These are phyloP conservation scores for Argyresthia goedartella DNA, from an alignment of 2,888 invertebrate genomes.

Conservation along the genomic window DNA sequence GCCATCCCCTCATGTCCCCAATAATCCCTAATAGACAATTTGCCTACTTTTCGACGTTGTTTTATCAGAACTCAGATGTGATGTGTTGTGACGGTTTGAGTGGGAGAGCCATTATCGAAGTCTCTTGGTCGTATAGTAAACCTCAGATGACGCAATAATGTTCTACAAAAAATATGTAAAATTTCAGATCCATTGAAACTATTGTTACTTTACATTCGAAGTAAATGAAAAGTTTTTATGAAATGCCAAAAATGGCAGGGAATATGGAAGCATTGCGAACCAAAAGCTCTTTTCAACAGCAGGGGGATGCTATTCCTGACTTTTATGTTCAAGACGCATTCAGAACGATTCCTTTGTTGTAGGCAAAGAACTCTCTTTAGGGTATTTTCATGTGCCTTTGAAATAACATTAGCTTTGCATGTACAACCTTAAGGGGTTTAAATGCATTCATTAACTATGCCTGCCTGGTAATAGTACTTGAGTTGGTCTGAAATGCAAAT, in stretches of 20 bases:
- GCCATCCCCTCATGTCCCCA: constrained; percentile 39
- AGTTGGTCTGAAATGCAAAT: constrained; percentile 19
- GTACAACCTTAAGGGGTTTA: constrained; percentile 27
- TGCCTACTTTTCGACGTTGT: constrained; percentile 43
- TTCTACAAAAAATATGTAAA: too few species aligned
- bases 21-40: constrained; percentile 62
- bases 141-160: too few species aligned
- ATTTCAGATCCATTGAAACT: too few species aligned
- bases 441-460: constrained; percentile 25
- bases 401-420: constrained; percentile 48
- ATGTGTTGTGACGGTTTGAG: not conserved
- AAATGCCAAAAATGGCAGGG: too few species aligned
- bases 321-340: constrained; percentile 50
- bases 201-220: too few species aligned
- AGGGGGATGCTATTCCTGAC: constrained; percentile 18
- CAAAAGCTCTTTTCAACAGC: too few species aligned
- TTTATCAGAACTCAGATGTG: constrained; percentile 12
- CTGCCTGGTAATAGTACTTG: constrained; percentile 19
- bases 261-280: too few species aligned
- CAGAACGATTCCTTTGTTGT: constrained; percentile 47
- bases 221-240: too few species aligned
- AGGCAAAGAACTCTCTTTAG: constrained; percentile 56
- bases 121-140: too few species aligned
- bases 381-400: constrained; percentile 48
- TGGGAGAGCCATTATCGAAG: not conserved